Evolutionary conservation across 2,797 vertebrate species (phyloP).

Genomic region (Buphagus erythrorhynchus): DNA sequence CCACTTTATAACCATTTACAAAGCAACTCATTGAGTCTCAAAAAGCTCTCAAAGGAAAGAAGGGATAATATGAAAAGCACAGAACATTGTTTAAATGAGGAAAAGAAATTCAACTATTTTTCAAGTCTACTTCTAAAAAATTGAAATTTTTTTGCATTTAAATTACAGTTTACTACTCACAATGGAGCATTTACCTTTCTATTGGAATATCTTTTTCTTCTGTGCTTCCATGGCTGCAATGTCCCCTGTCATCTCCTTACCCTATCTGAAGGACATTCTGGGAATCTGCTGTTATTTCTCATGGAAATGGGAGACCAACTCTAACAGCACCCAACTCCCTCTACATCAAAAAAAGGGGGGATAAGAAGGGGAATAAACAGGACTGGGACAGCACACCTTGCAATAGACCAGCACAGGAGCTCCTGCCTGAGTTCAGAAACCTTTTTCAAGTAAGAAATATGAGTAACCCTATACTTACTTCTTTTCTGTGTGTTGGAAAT

Average conservation of each 20-base stretch:
- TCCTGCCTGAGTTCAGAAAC: neutral
- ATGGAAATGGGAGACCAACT: fast-evolving
- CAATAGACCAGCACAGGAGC: neutral
- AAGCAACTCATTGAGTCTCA: neutral
- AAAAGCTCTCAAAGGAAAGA: neutral
- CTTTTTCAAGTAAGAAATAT: neutral
- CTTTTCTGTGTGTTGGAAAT: neutral
- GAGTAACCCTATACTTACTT: neutral
- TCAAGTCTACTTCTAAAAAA: neutral
- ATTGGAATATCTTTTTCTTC: neutral
- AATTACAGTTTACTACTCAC: neutral
- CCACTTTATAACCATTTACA: neutral
- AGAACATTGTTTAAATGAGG: neutral
- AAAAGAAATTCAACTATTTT: neutral
- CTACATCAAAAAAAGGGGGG: fast-evolving
- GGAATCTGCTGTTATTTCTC: neutral
- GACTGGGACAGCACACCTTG: neutral
- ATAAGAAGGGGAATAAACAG: neutral
- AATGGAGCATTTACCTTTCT: neutral
- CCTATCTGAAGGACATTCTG: neutral
- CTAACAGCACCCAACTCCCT: neutral
- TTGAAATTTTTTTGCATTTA: neutral
- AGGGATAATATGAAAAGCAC: neutral
- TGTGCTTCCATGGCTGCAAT: neutral
- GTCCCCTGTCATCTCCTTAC: neutral